Conservation (phyloP, 2,113 vertebrate genomes). For the Ceratotherium simum region DNA sequence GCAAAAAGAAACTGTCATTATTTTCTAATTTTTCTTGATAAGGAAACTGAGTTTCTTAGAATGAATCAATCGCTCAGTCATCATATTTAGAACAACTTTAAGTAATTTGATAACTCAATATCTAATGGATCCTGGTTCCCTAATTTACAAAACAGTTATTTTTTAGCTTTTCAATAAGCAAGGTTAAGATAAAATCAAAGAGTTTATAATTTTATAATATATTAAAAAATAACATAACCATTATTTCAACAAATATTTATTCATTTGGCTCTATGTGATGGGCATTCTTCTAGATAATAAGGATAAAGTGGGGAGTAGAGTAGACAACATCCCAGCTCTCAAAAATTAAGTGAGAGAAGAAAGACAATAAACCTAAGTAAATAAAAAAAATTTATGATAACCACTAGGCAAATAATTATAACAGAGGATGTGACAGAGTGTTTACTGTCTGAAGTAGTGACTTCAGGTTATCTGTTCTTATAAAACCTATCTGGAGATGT, state of each 20-base stretch:
- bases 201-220: neutral
- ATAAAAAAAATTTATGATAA: neutral
- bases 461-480: neutral
- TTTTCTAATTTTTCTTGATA: neutral
- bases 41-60: neutral
- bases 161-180: neutral
- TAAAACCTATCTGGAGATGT: neutral
- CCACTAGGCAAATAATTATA: neutral
- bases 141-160: neutral
- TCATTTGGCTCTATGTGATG: neutral
- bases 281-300: neutral
- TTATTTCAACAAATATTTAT: neutral
- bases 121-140: neutral
- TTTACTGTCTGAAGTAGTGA: neutral
- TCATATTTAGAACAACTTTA: neutral
- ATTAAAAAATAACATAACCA: neutral
- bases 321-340: fast-evolving
- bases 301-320: neutral
- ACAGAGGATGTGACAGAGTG: neutral
- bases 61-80: neutral
- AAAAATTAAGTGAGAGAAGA: neutral
- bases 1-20: neutral
- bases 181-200: neutral
- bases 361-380: neutral
- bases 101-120: neutral